Evolutionary conservation across 2,797 vertebrate species (phyloP).

Genomic region (Yasuhikotakia modesta): DNA sequence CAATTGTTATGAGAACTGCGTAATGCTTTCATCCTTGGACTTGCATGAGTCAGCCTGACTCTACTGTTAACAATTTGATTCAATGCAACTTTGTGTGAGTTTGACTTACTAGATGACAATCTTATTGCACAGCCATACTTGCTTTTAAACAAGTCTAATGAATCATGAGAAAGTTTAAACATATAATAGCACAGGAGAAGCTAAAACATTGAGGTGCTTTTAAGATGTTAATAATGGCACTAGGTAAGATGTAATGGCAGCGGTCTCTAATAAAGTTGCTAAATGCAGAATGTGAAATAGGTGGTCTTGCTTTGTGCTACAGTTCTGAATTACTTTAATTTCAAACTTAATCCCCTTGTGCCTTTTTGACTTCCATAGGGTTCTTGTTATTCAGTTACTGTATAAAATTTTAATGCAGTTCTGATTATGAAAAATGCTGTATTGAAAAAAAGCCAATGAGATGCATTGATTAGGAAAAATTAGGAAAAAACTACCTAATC

Average conservation of each 20-base stretch:
- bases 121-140: not conserved
- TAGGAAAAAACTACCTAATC: not conserved
- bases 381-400: not conserved
- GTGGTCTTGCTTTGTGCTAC: not conserved
- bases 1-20: not conserved
- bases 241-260: too few relatives aligned
- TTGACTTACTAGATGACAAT: too few relatives aligned
- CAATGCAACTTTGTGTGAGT: not conserved
- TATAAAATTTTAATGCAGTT: not conserved
- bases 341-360: not conserved
- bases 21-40: not conserved
- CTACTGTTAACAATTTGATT: too few relatives aligned
- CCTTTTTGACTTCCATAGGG: not conserved
- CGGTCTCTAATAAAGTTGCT: not conserved
- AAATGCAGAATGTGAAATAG: not conserved
- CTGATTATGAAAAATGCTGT: constrained; percentile 2
- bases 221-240: not conserved
- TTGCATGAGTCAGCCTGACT: not conserved
- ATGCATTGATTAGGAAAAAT: not conserved
- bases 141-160: not conserved
- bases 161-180: not conserved
- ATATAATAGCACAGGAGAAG: not conserved
- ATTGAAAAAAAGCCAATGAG: not conserved
- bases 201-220: not conserved
- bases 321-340: not conserved